Evolutionary conservation across 53 echinoderm and acorn worm genomes (phyloP).

Genomic region (Astropecten irregularis): DNA sequence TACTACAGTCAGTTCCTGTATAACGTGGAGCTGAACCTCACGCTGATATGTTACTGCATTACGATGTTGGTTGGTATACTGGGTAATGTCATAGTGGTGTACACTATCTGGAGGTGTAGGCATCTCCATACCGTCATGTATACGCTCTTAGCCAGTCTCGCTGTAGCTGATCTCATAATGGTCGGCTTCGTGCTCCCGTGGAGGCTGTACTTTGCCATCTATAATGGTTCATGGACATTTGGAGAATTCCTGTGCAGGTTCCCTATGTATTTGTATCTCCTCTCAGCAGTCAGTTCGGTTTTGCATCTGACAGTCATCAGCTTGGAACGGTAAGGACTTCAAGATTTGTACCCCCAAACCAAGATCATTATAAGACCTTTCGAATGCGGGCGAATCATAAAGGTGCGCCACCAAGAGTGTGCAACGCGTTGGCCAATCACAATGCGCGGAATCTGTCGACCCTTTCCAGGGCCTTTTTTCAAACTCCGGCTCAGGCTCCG

Average conservation of each 20-base stretch:
- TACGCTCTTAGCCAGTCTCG: constrained; percentile 15
- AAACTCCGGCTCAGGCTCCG: too few relatives aligned
- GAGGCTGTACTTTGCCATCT: not conserved
- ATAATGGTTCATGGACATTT: not conserved
- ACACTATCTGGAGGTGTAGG: constrained; percentile 63
- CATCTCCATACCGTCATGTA: constrained; percentile 63
- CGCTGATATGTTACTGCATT: constrained; percentile 26
- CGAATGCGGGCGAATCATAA: too few relatives aligned
- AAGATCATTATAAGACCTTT: too few relatives aligned
- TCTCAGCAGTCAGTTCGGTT: constrained; percentile 28
- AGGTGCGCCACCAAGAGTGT: too few relatives aligned
- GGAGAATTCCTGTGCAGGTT: constrained; percentile 26
- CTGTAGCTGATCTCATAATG: constrained; percentile 43
- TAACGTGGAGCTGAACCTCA: too few relatives aligned
- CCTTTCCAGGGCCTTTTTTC: too few relatives aligned
- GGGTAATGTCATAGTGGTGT: constrained; percentile 65
- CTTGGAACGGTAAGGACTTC: constrained; percentile 49
- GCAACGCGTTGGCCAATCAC: too few relatives aligned
- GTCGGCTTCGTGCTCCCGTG: constrained; percentile 27
- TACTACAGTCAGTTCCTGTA: too few relatives aligned
- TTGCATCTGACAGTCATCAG: constrained; percentile 56
- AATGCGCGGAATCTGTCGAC: too few relatives aligned
- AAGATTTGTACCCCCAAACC: too few relatives aligned
- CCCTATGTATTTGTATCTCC: constrained; percentile 9
- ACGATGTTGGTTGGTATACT: constrained; percentile 52